Evolutionary conservation across 2,888 invertebrate species (phyloP).

Genomic region (Dynastes maya): DNA sequence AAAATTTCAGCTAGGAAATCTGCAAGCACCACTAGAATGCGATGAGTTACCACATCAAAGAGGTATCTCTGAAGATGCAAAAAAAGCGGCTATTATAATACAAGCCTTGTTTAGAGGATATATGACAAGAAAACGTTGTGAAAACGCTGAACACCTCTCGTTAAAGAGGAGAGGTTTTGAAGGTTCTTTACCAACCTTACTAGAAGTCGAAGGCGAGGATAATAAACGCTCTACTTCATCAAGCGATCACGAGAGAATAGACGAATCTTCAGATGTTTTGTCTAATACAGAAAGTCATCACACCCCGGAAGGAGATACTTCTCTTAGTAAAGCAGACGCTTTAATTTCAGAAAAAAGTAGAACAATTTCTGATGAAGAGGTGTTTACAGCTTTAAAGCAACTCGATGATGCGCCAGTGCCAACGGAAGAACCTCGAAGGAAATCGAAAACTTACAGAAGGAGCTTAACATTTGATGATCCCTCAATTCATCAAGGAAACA

Average conservation of each 20-base stretch:
- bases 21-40: constrained; percentile 52
- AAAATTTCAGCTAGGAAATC: constrained; percentile 43
- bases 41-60: constrained; percentile 53
- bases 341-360: neutral
- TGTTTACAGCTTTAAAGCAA: constrained; percentile 24
- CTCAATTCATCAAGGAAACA: neutral
- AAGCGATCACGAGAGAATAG: neutral
- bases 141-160: constrained; percentile 3
- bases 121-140: constrained; percentile 69
- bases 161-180: constrained; percentile 38
- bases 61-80: constrained; percentile 51
- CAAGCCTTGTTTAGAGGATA: constrained; percentile 79
- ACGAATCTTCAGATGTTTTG: neutral
- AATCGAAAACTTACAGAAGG: constrained; percentile 29
- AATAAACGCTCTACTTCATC: constrained; percentile 21
- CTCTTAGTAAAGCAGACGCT: neutral
- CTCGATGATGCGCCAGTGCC: constrained; percentile 26
- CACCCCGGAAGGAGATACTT: neutral
- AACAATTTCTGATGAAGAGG: constrained; percentile 28
- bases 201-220: constrained; percentile 49
- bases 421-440: constrained; percentile 28
- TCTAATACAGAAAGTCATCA: constrained; percentile 3
- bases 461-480: constrained; percentile 37
- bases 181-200: constrained; percentile 46
- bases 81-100: constrained; percentile 77